These are phyloP conservation scores for Regulus satrapa DNA, from an alignment of 2,113 vertebrate genomes.

Conservation along the genomic window DNA sequence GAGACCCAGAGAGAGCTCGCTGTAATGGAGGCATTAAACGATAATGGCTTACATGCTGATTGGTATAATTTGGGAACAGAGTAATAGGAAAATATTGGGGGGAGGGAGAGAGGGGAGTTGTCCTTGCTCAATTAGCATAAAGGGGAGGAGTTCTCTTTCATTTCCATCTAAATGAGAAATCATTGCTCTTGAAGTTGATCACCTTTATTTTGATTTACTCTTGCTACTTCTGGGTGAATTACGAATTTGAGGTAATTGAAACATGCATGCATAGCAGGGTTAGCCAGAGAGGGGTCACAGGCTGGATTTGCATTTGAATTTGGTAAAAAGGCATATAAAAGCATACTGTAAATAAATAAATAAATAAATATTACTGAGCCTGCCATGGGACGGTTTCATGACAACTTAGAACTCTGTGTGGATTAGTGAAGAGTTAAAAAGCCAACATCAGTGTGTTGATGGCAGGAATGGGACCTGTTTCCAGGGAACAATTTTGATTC, in stretches of 20 bases:
- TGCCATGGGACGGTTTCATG: not conserved
- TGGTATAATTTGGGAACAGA: slow-evolving; percentile 59
- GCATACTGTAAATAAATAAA: slow-evolving; percentile 13
- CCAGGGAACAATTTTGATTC: slow-evolving; percentile 17
- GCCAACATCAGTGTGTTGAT: not conserved
- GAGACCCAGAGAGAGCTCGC: slow-evolving; percentile 38
- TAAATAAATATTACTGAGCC: too few species aligned
- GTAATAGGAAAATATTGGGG: slow-evolving; percentile 54
- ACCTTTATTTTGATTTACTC: slow-evolving; percentile 32
- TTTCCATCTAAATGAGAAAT: slow-evolving; percentile 35
- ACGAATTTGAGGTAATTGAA: not conserved
- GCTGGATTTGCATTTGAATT: slow-evolving; percentile 38
- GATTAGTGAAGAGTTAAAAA: slow-evolving; percentile 4
- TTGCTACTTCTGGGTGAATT: not conserved
- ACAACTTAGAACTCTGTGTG: not conserved
- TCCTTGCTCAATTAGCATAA: slow-evolving; percentile 31
- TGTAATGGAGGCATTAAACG: slow-evolving; percentile 63
- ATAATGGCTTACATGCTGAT: slow-evolving; percentile 62
- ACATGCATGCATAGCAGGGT: not conserved
- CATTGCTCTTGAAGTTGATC: slow-evolving; percentile 32
- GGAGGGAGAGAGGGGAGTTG: not conserved
- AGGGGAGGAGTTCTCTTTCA: slow-evolving; percentile 24
- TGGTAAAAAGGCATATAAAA: not conserved
- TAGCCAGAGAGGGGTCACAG: not conserved
- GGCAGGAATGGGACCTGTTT: not conserved